Evolutionary conservation across 2,113 vertebrate genomes (phyloP).

Genomic region (Dendrocopos noguchii): DNA sequence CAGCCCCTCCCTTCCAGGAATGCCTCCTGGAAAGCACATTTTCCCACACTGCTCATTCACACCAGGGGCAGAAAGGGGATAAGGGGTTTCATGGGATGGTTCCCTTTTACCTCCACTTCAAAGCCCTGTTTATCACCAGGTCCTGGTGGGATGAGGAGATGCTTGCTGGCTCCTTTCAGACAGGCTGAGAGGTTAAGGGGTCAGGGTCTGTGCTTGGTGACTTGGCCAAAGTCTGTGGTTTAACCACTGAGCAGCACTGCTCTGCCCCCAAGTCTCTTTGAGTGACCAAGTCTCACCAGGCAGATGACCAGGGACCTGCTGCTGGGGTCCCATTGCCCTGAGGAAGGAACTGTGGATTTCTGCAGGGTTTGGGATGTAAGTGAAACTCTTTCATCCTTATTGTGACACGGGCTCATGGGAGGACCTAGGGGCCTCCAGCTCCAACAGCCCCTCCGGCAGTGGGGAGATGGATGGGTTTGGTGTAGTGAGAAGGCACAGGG

Average conservation of each 20-base stretch:
- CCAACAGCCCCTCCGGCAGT: background rate
- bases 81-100: background rate
- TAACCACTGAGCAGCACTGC: background rate
- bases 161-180: background rate
- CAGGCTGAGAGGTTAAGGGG: background rate
- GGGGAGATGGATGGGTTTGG: background rate
- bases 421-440: background rate
- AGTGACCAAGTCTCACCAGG: rapidly evolving
- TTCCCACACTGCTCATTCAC: background rate
- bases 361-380: background rate
- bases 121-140: background rate
- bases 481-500: background rate
- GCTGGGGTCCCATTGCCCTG: background rate
- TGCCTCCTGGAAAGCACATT: background rate
- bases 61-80: background rate
- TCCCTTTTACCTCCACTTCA: slow-evolving; percentile 5
- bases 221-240: background rate
- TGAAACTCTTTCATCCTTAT: rapidly evolving
- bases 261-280: background rate
- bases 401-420: rapidly evolving
- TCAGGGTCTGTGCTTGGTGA: rapidly evolving
- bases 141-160: background rate
- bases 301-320: background rate
- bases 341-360: background rate
- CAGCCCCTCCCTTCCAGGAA: background rate